A percentile compares a stretch with the other conserved stretches of the same genome.
These are phyloP conservation scores for Meghimatium bilineatum DNA, from an alignment of 2,888 invertebrate species.

Conservation along the genomic window DNA sequence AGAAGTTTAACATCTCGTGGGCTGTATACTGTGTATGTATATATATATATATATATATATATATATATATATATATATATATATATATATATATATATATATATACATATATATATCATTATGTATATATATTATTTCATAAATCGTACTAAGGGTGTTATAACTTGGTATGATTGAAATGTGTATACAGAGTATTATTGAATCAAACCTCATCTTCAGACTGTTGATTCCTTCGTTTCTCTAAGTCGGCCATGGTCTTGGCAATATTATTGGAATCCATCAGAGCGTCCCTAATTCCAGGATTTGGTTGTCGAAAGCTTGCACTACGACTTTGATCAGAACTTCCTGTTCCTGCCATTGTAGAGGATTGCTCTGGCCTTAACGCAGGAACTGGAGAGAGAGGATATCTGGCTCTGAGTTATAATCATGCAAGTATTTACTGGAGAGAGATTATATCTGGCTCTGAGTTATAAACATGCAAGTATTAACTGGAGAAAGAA, in stretches of 20 bases:
- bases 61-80: not conserved
- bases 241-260: conserved; percentile 1
- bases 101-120: no score
- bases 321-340: not conserved
- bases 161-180: no score
- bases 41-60: not conserved
- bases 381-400: not conserved
- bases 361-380: not conserved
- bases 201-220: conserved; percentile 13
- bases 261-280: not conserved
- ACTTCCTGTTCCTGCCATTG: not conserved
- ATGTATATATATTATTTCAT: no score
- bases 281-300: conserved; percentile 13
- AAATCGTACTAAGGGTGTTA: no score
- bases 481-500: no score
- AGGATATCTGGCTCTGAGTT: no score
- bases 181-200: no score
- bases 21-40: not conserved
- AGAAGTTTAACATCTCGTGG: no score
- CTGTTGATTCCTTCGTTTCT: not conserved
- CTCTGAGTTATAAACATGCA: no score
- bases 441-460: no score
- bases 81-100: not conserved
- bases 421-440: no score
- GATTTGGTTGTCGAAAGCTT: not conserved